Base-by-base conservation (phyloP, 1,140 invertebrate species). In the Calliphora vicina region DNA sequence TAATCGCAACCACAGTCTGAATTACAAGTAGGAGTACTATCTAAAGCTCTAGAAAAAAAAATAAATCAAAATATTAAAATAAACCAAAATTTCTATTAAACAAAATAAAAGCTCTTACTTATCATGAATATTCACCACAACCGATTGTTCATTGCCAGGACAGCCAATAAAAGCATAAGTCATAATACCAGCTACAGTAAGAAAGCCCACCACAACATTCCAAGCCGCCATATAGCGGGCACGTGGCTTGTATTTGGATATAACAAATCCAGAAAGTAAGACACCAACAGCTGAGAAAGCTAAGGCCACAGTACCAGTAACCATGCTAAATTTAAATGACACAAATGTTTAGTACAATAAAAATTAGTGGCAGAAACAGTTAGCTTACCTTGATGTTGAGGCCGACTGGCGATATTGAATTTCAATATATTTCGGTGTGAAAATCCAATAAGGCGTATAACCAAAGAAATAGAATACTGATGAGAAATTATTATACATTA, bases 381-480 rank as follows among this genome's bases (percentile, higher is more conserved):
- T 4, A n/a, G 17, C 84, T 85, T 85, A 90, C 84, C 89, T 91
- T 1, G 95, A 94, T 0, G 92, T 92, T 0, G 94, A 94, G 1
- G 95, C 94, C 15, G 95, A 94, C 85, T 95, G 94, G 84, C 93
- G 92, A 86, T 95, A 96, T 87, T 95, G 94, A 0, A 93, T 94
- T 89, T 96, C 95, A 80, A 96, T 94, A 83, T 95, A 96, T 87
- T 96, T 96, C 0, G 95, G 95, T 88, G 95, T 92, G 85, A 95
- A 96, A 9, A 95, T 94, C 93, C 94, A 95, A 85, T 95, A 96
- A 0, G 95, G 95, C 89, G 94, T 94, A 85, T 94, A 94, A 0
- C 94, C 94, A 84, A 96, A 92, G 15, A 95, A 92, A 86, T 95
- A 95, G 85, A 95, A 95, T 1, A 95, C 92, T 0, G 93, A 92